Base-by-base conservation (phyloP, 2,797 vertebrate species). In the Halcyon badia region DNA sequence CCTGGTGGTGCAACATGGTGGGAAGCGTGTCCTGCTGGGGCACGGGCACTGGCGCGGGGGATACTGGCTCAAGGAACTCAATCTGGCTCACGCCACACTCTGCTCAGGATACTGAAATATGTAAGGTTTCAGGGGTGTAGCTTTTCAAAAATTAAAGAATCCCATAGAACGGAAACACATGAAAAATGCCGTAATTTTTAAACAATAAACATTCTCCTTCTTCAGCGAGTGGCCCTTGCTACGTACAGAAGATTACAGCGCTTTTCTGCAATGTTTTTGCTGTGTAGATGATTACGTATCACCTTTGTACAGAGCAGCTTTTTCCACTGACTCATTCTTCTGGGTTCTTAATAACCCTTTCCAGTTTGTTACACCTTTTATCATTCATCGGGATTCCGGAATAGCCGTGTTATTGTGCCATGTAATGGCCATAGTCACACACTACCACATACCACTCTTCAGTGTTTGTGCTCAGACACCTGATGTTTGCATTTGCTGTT, bases 261-360 rank as follows among this genome's bases (percentile, higher is more conserved):
- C 49, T 35, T 61, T 88, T 60, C 79, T 91, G 87, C 57, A n/a
- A 3, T 56, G 61, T 35, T 80, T 87, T 89, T 80, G 28, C 79
- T 52, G 9, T 11, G 46, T 35, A 46, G 69, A 17, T 95, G 81
- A 88, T 90, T 93, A 86, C 19, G 9, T 61, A 61, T 83, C 93
- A 58, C 80, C 91, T 88, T 89, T 5, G 3, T 70, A 73, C 60
- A 54, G 54, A 66, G 37, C 71, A 87, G 64, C 68, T 68, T 86
- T 75, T 94, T 65, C 61, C 69, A 78, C 31, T 93, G 95, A 86
- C 85, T 96, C 85, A 64, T 77, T 78, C 37, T 79, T 49, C 65
- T 77, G 70, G 25, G 71, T 26, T 78, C 44, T 71, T 77, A 79
- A 42, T 58, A 57, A 89, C 69, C 72, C 64, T 39, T 87, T 94